Conservation (phyloP, 2,888 invertebrate species). For the Cenopis cana region DNA sequence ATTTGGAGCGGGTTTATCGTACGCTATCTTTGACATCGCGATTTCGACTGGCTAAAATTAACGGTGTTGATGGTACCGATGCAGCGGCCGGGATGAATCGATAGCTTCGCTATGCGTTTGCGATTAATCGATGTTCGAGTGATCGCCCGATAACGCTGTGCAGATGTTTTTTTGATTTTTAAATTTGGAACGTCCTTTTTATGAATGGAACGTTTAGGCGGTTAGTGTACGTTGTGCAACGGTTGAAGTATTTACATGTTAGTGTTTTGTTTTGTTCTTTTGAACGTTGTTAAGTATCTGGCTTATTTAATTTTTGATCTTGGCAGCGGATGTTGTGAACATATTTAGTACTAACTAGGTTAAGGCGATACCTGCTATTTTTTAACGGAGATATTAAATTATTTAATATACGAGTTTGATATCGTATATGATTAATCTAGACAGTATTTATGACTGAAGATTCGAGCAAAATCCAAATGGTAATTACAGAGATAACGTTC, state of each 20-base stretch:
- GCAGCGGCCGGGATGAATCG: constrained; percentile 48
- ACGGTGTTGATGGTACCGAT: constrained; percentile 65
- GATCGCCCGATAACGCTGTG: constrained; percentile 63
- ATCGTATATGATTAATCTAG: too few relatives aligned
- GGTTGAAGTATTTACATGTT: constrained; percentile 20
- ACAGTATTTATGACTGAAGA: too few relatives aligned
- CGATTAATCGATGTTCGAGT: constrained; percentile 50
- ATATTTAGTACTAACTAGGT: constrained; percentile 3
- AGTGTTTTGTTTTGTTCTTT: constrained; percentile 22
- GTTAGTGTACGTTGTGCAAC: constrained; percentile 35
- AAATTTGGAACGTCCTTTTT: constrained; percentile 54
- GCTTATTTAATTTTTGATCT: constrained; percentile 26
- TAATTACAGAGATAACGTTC: too few relatives aligned
- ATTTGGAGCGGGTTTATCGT: constrained; percentile 58
- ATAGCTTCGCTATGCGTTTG: constrained; percentile 50
- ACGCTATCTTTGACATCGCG: constrained; percentile 74
- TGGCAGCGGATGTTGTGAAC: constrained; percentile 13
- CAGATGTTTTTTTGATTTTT: constrained; percentile 61
- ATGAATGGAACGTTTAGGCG: constrained; percentile 38
- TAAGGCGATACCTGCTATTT: too few relatives aligned
- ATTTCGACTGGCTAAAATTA: constrained; percentile 82
- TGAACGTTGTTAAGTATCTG: constrained; percentile 27
- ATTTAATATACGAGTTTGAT: too few relatives aligned
- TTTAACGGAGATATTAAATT: too few relatives aligned
- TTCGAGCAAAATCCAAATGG: too few relatives aligned